These are phyloP conservation scores for Neoascia interrupta DNA, from an alignment of 2,888 invertebrate genomes.

Conservation along the genomic window DNA sequence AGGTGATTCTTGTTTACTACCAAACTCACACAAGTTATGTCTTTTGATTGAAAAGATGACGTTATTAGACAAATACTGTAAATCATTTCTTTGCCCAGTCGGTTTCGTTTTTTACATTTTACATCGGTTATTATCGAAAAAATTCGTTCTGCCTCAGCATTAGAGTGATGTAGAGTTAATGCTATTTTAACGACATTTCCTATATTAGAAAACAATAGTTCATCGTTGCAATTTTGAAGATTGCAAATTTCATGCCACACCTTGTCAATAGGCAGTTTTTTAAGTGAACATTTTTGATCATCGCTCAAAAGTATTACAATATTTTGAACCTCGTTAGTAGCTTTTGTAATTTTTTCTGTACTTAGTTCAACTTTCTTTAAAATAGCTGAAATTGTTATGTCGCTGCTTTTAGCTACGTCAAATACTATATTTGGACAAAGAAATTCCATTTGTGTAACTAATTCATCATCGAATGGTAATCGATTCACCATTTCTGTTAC, in stretches of 20 bases:
- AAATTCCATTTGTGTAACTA: conserved; percentile 13
- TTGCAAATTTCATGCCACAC: conserved; percentile 13
- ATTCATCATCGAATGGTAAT: conserved; percentile 10
- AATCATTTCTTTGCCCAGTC: conserved; percentile 19
- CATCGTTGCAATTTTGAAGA: background rate
- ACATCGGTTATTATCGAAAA: conserved; percentile 10
- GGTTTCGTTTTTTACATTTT: conserved; percentile 20
- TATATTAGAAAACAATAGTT: conserved; percentile 1
- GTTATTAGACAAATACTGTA: conserved; percentile 12
- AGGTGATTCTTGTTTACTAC: conserved; percentile 5
- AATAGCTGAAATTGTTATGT: conserved; percentile 8
- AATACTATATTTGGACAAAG: conserved; percentile 7
- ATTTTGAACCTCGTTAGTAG: conserved; percentile 11
- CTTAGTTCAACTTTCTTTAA: background rate
- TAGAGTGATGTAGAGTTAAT: too few species aligned
- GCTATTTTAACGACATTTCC: too few species aligned
- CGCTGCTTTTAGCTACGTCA: background rate
- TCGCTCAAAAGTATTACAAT: conserved; percentile 7
- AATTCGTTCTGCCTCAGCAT: conserved; percentile 7
- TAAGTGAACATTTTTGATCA: conserved; percentile 1
- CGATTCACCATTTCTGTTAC: conserved; percentile 1
- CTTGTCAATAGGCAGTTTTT: conserved; percentile 4
- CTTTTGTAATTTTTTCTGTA: background rate
- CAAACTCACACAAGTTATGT: conserved; percentile 6
- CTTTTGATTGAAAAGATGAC: conserved; percentile 23